Evolutionary conservation across 2,888 invertebrate species (phyloP).

Genomic region (Endotricha flammealis): DNA sequence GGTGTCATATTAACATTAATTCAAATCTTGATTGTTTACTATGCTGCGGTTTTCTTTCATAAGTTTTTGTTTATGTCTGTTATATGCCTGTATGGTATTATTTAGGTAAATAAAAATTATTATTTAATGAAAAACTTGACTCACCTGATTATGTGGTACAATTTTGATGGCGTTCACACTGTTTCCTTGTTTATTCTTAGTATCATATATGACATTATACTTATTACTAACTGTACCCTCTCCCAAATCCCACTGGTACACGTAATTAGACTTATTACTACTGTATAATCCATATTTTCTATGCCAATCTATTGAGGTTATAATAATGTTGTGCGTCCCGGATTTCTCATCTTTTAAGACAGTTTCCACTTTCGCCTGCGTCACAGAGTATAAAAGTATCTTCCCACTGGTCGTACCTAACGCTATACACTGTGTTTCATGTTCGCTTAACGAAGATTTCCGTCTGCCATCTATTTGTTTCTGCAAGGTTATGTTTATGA

Average conservation of each 20-base stretch:
- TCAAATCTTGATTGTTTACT: too few species aligned
- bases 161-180: slow-evolving; percentile 80
- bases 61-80: too few species aligned
- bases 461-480: too few species aligned
- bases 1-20: too few species aligned
- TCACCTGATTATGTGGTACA: slow-evolving; percentile 72
- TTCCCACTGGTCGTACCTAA: slow-evolving; percentile 86
- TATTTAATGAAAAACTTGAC: slow-evolving; percentile 21
- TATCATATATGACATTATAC: slow-evolving; percentile 76
- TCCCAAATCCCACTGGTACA: slow-evolving; percentile 76
- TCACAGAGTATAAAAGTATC: slow-evolving; percentile 84
- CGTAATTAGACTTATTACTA: slow-evolving; percentile 70
- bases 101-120: too few species aligned
- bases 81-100: too few species aligned
- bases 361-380: slow-evolving; percentile 80
- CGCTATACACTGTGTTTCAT: slow-evolving; percentile 75
- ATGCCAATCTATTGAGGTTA: slow-evolving; percentile 78
- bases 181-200: slow-evolving; percentile 78
- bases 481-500: slow-evolving; percentile 17
- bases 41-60: too few species aligned
- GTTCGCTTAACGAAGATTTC: slow-evolving; percentile 32
- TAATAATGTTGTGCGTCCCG: slow-evolving; percentile 44
- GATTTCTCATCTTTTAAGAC: slow-evolving; percentile 73
- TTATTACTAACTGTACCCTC: slow-evolving; percentile 68
- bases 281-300: slow-evolving; percentile 71